Evolutionary conservation across 2,888 invertebrate species (phyloP).

Genomic region (Philonicus albiceps): DNA sequence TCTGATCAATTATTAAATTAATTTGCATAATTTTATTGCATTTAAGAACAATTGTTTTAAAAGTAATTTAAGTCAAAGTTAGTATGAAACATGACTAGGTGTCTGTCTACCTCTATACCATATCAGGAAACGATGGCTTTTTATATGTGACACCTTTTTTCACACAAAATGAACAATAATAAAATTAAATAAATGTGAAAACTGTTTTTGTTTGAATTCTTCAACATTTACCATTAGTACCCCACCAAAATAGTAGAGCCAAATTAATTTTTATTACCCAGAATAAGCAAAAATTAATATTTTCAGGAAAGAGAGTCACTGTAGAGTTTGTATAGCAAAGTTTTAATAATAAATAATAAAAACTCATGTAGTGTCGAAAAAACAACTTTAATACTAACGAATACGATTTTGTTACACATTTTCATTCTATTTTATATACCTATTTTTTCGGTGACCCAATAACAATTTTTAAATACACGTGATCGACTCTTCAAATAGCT

Average conservation of each 20-base stretch:
- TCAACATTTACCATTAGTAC: too few relatives aligned
- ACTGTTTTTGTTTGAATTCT: neutral
- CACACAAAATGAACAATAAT: neutral
- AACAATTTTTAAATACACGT: conserved; percentile 42
- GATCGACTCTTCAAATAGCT: conserved; percentile 52
- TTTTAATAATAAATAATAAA: too few relatives aligned
- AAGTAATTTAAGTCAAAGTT: neutral
- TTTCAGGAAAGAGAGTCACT: too few relatives aligned
- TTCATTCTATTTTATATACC: neutral
- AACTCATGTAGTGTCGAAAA: neutral
- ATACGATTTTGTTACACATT: neutral
- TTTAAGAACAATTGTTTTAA: neutral
- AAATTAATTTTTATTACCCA: too few relatives aligned
- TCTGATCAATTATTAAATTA: neutral
- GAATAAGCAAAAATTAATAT: too few relatives aligned
- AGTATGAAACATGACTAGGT: neutral
- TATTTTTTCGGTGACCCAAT: neutral
- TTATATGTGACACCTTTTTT: neutral
- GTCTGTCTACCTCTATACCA: neutral
- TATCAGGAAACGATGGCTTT: neutral
- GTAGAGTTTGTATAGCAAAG: too few relatives aligned
- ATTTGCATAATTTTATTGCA: neutral
- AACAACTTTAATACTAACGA: neutral
- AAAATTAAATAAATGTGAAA: neutral
- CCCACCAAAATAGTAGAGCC: too few relatives aligned